Evolutionary conservation across 2,888 invertebrate species (phyloP).

Genomic region (Hedychridium roseum): DNA sequence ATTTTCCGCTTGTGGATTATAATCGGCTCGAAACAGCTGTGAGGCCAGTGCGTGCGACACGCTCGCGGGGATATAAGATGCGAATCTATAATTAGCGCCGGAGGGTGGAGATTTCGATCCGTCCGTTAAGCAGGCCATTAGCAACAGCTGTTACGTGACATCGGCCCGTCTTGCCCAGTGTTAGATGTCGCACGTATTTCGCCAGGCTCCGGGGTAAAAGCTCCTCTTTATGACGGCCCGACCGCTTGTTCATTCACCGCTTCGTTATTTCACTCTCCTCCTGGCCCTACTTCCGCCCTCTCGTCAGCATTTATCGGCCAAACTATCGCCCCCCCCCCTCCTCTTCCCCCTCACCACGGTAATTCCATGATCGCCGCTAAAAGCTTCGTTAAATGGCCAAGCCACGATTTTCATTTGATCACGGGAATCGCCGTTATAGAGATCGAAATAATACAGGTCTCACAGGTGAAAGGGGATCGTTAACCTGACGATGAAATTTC

Average conservation of each 20-base stretch:
- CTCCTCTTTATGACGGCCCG: constrained; percentile 29
- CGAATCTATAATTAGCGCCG: constrained; percentile 26
- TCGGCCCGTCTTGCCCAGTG: constrained; percentile 45
- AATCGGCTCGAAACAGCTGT: too few relatives aligned
- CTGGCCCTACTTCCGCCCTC: constrained; percentile 1
- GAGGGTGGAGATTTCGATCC: constrained; percentile 24
- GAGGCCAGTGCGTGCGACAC: too few relatives aligned
- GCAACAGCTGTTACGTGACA: constrained; percentile 51
- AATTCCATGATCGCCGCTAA: too few relatives aligned
- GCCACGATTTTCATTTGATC: too few relatives aligned
- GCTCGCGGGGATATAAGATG: not conserved
- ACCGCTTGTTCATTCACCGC: not conserved
- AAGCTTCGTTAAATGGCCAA: too few relatives aligned
- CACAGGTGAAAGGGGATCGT: too few relatives aligned
- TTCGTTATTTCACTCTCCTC: not conserved
- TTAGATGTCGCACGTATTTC: constrained; percentile 37
- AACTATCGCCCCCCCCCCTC: not conserved
- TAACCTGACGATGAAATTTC: too few relatives aligned
- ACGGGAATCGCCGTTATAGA: too few relatives aligned
- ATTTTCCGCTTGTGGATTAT: too few relatives aligned
- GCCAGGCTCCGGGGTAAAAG: constrained; percentile 26
- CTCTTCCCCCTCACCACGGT: not conserved
- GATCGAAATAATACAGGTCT: too few relatives aligned
- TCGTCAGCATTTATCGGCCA: too few relatives aligned
- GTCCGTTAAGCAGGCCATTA: constrained; percentile 45